Base-by-base conservation (phyloP, 2,113 vertebrate species). In the Sminthopsis crassicaudata region DNA sequence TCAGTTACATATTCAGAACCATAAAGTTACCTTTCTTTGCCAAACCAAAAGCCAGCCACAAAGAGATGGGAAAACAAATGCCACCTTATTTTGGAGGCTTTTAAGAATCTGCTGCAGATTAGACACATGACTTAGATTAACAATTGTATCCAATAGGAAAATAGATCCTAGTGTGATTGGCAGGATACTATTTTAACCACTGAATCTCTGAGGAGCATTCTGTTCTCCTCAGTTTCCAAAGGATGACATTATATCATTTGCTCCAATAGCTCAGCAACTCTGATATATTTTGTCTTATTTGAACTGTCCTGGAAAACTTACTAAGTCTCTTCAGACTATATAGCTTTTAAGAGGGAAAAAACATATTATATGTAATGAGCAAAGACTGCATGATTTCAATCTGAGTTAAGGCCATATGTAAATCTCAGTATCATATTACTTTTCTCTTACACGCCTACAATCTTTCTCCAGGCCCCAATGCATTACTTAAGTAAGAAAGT, bases 241-340 rank as follows among this genome's bases (percentile, higher is more conserved):
- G 67, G 95, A 22, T 98, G 97, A 96, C 94, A 90, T 96, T 96
- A 16, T 91, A 96, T 94, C 46, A 51, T 97, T 98, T 97, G 92
- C 3, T 98, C 93, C 91, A 93, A 97, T 96, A 97, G 53, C 93
- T 97, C 96, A 89, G 90, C 93, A 92, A 76, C 92, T 93, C 30
- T 10, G 3, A 54, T 89, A 97, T 91, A 88, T 97, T 96, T 95
- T 54, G 96, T 96, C 90, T 96, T 93, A 97, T 90, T 96, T 67
- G 90, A 97, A 96, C 95, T 94, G 89, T 91, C 95, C 93, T 93
- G 46, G 97, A 97, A 97, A 98, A 88, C 95, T 95, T 96, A 96
- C 92, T 46, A 95, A 93, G n/a, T 91, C 57, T 91, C 93, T 97
- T 95, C 95, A 95, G 96, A 96, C 94, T 84, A 46, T 53, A 84